A percentile compares a stretch with the other conserved stretches of the same genome.
These are phyloP conservation scores for Micromussa lordhowensis DNA, from an alignment of 92 coral and sea anemone genomes.

Conservation along the genomic window DNA sequence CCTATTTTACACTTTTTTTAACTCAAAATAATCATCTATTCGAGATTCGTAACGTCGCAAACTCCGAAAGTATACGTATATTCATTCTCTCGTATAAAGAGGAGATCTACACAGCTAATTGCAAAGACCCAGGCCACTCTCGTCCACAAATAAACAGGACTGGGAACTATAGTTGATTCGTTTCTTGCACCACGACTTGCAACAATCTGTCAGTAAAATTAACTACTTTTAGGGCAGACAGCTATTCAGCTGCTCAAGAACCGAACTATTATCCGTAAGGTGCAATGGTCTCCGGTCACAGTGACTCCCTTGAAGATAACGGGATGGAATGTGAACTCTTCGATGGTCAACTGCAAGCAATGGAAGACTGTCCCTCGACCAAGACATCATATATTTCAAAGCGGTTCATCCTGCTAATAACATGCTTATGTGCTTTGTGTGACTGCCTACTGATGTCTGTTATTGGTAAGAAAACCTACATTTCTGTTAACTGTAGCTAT, in stretches of 20 bases:
- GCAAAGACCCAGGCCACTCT: no score
- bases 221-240: no score
- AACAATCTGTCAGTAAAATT: no score
- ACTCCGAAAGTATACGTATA: not conserved
- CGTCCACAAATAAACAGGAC: no score
- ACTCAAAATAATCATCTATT: not conserved
- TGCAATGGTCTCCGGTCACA: not conserved
- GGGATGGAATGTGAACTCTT: not conserved
- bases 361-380: not conserved
- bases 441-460: conserved; percentile 40
- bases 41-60: not conserved
- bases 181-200: no score
- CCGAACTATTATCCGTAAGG: not conserved
- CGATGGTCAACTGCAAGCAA: not conserved
- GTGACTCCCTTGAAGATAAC: not conserved
- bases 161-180: no score
- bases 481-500: not conserved
- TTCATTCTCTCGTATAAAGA: no score
- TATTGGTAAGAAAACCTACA: conserved; percentile 8
- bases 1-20: not conserved
- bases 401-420: conserved; percentile 29
- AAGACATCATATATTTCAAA: conserved; percentile 7
- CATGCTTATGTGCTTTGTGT: conserved; percentile 39
- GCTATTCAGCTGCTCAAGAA: not conserved
- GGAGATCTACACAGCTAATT: no score